Conservation (phyloP, 2,797 vertebrate species). For the Octomys mimax region DNA sequence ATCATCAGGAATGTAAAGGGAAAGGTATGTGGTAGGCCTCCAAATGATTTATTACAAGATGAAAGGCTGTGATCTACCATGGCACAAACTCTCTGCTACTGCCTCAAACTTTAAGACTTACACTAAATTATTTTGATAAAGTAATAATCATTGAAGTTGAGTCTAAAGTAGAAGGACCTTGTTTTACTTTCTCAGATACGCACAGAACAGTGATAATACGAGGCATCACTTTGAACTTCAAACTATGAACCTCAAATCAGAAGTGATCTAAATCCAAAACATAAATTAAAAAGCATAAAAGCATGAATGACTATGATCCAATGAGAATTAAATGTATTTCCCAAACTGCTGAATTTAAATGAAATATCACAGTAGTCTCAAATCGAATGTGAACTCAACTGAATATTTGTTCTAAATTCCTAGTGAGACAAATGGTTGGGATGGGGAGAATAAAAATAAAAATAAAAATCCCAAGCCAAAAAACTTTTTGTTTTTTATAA, state of each 20-base stretch:
- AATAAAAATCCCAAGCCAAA: not conserved
- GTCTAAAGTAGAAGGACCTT: not conserved
- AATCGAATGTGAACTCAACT: conserved; percentile 40
- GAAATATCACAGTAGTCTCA: not conserved
- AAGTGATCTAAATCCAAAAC: conserved; percentile 24
- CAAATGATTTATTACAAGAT: conserved; percentile 42
- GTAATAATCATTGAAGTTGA: not conserved
- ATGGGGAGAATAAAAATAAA: not conserved
- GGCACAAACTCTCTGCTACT: not conserved
- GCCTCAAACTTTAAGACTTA: not conserved
- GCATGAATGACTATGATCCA: not conserved
- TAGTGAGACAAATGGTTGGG: conserved; percentile 27
- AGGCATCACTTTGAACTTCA: not conserved
- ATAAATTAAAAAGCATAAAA: not conserved
- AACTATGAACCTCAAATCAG: not conserved
- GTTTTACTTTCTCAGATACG: not conserved
- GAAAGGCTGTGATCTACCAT: not conserved
- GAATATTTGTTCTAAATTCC: conserved; percentile 38
- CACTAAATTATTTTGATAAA: not conserved
- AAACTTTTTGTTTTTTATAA: not conserved
- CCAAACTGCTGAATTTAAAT: not conserved
- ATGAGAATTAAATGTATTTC: conserved; percentile 9
- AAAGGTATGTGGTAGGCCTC: not conserved
- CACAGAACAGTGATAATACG: conserved; percentile 16
- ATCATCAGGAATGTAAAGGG: not conserved